Evolutionary conservation across 2,113 vertebrate species (phyloP), one percentile per base, ranked within the genome.

Genomic region (Dryoscopus gambensis): DNA sequence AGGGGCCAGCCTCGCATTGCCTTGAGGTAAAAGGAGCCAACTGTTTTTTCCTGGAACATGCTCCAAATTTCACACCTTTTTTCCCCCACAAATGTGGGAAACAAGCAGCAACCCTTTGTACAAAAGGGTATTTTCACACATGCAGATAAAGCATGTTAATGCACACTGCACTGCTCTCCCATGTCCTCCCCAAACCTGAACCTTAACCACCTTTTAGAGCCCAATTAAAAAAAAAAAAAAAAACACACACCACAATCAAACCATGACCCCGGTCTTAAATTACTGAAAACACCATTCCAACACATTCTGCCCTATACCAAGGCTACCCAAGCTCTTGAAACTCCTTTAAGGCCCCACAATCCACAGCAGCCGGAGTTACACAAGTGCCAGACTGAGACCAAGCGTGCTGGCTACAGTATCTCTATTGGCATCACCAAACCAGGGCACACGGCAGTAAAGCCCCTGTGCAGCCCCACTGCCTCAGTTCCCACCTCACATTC

Each of bases 11-110:
- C 19, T 76, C 9, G 7, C n/a, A 13, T 89, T 55, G 95, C 97
- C 97, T 96, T 50, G 86, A 97, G 97, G 97, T 96, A 95, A 97
- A 97, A 95, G 23, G 87, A 95, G 77, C 87, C 95, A 97, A 97
- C 90, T 89, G 92, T 63, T 97, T 97, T 77, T 96, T 96, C 97
- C 97, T 97, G 96, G 95, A 97, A 96, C 50, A 23, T 28, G 60
- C 73, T 97, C 75, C 92, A 79, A 46, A 76, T 96, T 97, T 97
- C 97, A 96, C 92, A 95, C 79, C 76, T 37, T 85, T 89, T 80
- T 44, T 33, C 11, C 24, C 24, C 22, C 84, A 87, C 82, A 94
- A 78, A 89, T 84, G 77, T 93, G 85, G 85, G 82, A 91, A 93
- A 87, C 31, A 13, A 89, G 60, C 42, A 85, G 49, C 8, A 4